These are phyloP conservation scores for Apotomis betuletana DNA, from an alignment of 2,888 invertebrate genomes.

Conservation along the genomic window DNA sequence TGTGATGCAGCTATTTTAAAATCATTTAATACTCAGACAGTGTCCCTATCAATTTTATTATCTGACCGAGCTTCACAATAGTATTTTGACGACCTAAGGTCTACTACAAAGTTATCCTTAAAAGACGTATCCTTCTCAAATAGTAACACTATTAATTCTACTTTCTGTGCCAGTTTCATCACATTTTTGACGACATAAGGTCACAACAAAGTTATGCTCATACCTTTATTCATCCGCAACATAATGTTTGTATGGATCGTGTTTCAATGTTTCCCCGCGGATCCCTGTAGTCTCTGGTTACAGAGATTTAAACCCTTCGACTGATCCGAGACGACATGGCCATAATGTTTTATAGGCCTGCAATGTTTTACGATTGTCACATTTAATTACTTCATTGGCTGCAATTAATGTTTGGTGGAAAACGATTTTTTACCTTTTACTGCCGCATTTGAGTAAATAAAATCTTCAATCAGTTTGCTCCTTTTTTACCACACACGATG, in stretches of 20 bases:
- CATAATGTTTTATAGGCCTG: conserved; percentile 74
- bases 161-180: background rate
- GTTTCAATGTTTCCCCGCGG: conserved; percentile 19
- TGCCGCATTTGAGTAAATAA: conserved; percentile 80
- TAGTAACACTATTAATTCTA: no score
- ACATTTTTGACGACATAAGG: background rate
- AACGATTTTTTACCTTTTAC: conserved; percentile 77
- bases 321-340: conserved; percentile 64
- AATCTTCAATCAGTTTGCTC: conserved; percentile 71
- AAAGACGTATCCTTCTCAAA: no score
- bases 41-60: no score
- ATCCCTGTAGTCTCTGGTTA: conserved; percentile 16
- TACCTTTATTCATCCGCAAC: background rate
- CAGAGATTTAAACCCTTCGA: conserved; percentile 51
- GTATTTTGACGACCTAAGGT: no score
- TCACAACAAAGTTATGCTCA: background rate
- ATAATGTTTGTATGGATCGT: background rate
- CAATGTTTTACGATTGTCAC: conserved; percentile 82
- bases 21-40: no score
- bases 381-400: conserved; percentile 82
- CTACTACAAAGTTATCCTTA: no score
- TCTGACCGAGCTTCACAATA: no score
- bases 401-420: conserved; percentile 82
- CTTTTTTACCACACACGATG: conserved; percentile 81
- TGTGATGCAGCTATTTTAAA: no score